phyloP scores from a whole-genome alignment of 2,888 invertebrate genomes.

The Pediacus dermestoides region DNA sequence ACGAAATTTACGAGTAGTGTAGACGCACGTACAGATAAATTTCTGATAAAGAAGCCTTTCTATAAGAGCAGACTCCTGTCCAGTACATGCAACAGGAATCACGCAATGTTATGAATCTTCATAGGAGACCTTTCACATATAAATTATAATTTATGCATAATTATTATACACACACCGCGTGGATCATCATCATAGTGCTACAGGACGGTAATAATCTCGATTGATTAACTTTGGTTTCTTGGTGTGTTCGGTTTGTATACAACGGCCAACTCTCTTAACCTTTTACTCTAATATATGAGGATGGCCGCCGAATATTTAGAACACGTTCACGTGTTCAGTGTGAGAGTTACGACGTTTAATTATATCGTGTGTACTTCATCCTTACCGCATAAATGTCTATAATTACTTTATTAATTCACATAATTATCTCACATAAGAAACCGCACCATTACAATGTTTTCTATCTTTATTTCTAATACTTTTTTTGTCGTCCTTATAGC shows the following conservation, averaged over 20 bases:
- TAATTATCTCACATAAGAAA: too few relatives aligned
- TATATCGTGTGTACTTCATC: constrained; percentile 11
- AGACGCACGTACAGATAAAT: constrained; percentile 5
- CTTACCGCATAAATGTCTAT: constrained; percentile 1
- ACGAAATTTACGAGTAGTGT: constrained; percentile 1
- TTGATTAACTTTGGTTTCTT: constrained; percentile 16
- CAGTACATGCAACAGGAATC: constrained; percentile 13
- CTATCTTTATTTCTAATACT: too few relatives aligned
- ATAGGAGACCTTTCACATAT: constrained; percentile 20
- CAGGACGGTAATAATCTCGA: constrained; percentile 15
- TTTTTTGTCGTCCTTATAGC: too few relatives aligned
- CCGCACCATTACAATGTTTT: too few relatives aligned
- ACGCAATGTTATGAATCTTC: constrained; percentile 18
- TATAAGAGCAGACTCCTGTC: constrained; percentile 10
- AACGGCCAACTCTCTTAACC: constrained; percentile 11
- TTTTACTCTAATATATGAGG: constrained; percentile 29
- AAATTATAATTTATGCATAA: constrained; percentile 36
- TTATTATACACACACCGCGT: constrained; percentile 27
- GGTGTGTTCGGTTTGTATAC: background rate
- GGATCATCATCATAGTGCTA: constrained; percentile 19
- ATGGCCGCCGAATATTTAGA: constrained; percentile 29
- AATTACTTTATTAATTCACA: constrained; percentile 6
- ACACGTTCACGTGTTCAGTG: constrained; percentile 18
- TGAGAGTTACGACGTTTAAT: constrained; percentile 22
- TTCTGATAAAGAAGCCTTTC: constrained; percentile 1